Evolutionary conservation across 2,113 vertebrate species (phyloP), one percentile per base, ranked within the genome.

Genomic region (Dolichotis patagonum): DNA sequence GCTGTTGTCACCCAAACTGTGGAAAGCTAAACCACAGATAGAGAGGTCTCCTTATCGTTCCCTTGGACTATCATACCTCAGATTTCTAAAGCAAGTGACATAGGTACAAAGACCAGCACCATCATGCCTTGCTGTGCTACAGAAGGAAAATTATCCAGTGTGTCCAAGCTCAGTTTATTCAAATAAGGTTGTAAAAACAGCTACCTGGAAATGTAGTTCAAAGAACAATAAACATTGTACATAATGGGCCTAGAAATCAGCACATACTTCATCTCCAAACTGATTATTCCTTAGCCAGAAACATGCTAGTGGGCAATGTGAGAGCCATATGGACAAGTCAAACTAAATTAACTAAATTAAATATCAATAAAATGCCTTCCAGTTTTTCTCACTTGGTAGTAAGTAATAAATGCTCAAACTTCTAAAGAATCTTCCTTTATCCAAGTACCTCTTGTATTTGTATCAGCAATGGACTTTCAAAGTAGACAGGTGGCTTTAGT

Each of bases 301-400:
- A 58, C 80, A 11, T 6, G 84, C 90, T 65, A 71, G 60, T 62
- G 30, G 87, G 85, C 43, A 38, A 26, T 22, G 9, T 30, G 85
- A 94, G 81, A 56, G 85, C 87, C 97, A 93, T 91, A 91, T 91
- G 93, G 84, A 56, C 32, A 77, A 97, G 73, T 88, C 95, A 97
- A 80, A 89, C 28, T 73, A 85, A 91, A 82, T 77, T 62, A 92
- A 89, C 94, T 86, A 91, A 94, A 77, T 0, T 96, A 54, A 88
- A 49, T 82, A 52, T 17, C 62, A 85, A 7, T 41, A 83, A 85
- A 97, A 92, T 78, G 52, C 22, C n/a, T 90, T 95, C 95, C 90
- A 89, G 43, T 63, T 88, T 77, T 46, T 58, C n/a, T 32, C 32
- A 43, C 28, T 83, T 41, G 63, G 49, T 87, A 58, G 43, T 35